Evolutionary conservation across 1,140 invertebrate genomes (phyloP), one percentile per base, ranked within the genome.

Genomic region (Drosophila neocordata): DNA sequence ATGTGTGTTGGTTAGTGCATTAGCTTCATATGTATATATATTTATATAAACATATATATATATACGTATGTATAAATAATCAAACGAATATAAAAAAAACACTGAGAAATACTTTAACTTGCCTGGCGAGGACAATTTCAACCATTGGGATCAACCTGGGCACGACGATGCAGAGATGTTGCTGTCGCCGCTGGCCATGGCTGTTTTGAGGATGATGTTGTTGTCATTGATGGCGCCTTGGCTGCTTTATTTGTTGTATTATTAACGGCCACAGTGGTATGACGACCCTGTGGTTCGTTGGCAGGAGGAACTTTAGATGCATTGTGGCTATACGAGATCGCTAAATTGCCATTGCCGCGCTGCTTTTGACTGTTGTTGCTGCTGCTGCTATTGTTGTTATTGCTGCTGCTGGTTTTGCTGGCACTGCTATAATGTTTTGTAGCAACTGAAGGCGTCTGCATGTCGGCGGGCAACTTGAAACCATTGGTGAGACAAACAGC

Each of bases 101-200:
- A 7, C 2, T 0, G 13, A 44, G 13, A 44, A 15, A 44, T 48
- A 48, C 41, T 48, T 48, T 20, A 20, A 20, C 41, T 48, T 11
- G 41, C 8, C 15, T 48, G 15, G 37, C 15, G 8, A 11, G 27
- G 53, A 9, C 27, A 24, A 48, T 27, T 51, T 89, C 77, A 91
- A 60, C 90, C 90, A 69, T 91, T 91, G 38, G 90, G 90, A 79
- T 91, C 90, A 31, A 91, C 88, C 63, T 90, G 85, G 44, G 88
- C 80, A 15, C 90, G 84, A 31, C 90, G 81, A 69, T 90, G 75
- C 53, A 71, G 64, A 52, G 63, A 75, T 20, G 41, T 48, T 48
- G 77, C 68, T n/a, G 74, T 57, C 68, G 75, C 62, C 62, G 84
- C 60, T 48, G 84, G 85, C 84, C 87, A 85, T 27, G 69, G 74